Conservation (phyloP, 2,797 vertebrate species). For the Sciurus vulgaris region DNA sequence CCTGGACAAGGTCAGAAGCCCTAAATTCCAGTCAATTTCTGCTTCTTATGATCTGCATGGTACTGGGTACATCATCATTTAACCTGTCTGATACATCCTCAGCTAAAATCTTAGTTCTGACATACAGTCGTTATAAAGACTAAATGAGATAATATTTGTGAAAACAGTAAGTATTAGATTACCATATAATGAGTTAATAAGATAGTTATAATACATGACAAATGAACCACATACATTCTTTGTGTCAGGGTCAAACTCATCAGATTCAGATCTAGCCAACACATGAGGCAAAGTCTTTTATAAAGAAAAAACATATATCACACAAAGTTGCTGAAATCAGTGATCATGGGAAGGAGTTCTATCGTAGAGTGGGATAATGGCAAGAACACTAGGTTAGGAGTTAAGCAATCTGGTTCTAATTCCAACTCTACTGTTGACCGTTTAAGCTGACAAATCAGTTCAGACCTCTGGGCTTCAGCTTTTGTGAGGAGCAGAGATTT, state of each 20-base stretch:
- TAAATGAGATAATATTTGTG: not conserved
- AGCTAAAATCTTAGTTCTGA: not conserved
- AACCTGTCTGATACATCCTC: not conserved
- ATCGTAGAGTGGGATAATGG: not conserved
- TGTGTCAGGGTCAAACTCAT: not conserved
- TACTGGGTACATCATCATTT: not conserved
- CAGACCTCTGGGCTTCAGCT: not conserved
- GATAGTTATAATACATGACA: not conserved
- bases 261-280: not conserved
- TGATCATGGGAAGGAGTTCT: not conserved
- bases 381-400: not conserved
- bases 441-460: not conserved
- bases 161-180: conserved; percentile 17
- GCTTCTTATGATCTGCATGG: not conserved
- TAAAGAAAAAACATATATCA: not conserved
- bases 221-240: not conserved
- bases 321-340: not conserved
- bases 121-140: not conserved
- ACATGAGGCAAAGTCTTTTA: not conserved
- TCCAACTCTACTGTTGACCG: not conserved
- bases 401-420: not conserved
- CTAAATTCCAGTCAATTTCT: not conserved
- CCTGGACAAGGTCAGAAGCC: not conserved
- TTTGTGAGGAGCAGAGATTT: not conserved
- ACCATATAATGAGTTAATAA: conserved; percentile 12